phyloP scores from a whole-genome alignment of 2,113 vertebrate genomes.

The Platichthys stellatus region DNA sequence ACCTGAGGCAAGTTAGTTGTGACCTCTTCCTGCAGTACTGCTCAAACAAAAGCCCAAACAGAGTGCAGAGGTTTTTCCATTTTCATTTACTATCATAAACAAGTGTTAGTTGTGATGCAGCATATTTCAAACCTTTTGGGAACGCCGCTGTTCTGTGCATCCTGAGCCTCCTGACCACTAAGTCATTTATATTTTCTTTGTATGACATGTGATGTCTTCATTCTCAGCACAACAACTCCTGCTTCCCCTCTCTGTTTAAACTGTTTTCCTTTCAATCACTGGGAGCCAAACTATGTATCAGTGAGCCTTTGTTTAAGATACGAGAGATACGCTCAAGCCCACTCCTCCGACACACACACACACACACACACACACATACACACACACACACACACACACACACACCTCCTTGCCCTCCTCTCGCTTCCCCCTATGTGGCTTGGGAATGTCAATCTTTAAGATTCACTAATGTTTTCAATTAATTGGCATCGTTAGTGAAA shows the following conservation, averaged over 20 bases:
- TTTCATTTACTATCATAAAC: constrained; percentile 2
- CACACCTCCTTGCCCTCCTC: constrained; percentile 2
- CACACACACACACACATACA: constrained; percentile 3
- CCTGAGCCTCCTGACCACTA: too few relatives aligned
- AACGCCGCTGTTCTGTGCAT: too few relatives aligned
- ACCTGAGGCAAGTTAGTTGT: neutral
- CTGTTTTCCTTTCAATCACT: too few relatives aligned
- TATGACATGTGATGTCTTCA: constrained; percentile 49
- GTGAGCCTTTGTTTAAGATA: too few relatives aligned
- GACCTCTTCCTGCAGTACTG: neutral
- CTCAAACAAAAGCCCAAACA: neutral
- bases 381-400: constrained; percentile 7
- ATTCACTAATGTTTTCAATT: constrained; percentile 79
- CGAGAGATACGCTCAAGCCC: too few relatives aligned
- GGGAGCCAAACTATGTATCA: too few relatives aligned
- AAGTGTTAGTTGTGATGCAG: constrained; percentile 3
- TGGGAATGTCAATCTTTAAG: constrained; percentile 76
- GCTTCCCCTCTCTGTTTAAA: too few relatives aligned
- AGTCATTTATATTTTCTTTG: constrained; percentile 21
- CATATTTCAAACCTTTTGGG: neutral
- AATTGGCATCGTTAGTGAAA: constrained; percentile 83
- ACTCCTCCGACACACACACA: too few relatives aligned
- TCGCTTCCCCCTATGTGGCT: constrained; percentile 15
- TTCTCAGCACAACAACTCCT: neutral
- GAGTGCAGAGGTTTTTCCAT: neutral